Percentiles rank a stretch among this genome's conserved stretches.
These are phyloP conservation scores for Gnathonemus longibarbis DNA, from an alignment of 2,113 vertebrate genomes.

Conservation along the genomic window DNA sequence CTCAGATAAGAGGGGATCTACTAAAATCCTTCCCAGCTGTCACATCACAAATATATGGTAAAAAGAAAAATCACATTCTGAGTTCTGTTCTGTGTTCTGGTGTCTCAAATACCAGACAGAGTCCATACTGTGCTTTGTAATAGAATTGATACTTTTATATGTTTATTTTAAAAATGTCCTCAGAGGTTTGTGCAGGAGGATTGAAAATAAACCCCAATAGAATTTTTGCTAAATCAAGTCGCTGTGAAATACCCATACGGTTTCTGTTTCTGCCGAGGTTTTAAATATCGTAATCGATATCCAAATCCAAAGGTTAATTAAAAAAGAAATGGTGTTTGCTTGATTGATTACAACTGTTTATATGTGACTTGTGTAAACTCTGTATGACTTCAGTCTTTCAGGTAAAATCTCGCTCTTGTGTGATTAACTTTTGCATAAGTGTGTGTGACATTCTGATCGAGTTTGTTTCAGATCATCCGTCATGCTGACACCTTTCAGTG, in stretches of 20 bases:
- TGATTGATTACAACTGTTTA: slow-evolving; percentile 3
- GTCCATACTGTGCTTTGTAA: not conserved
- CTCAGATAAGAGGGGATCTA: not conserved
- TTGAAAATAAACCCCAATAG: not conserved
- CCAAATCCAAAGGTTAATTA: not conserved
- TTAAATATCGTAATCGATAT: not conserved
- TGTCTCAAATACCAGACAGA: not conserved
- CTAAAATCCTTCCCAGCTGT: not conserved
- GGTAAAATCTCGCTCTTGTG: not conserved
- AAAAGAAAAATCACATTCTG: not conserved
- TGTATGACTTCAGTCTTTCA: not conserved
- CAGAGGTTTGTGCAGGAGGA: not conserved
- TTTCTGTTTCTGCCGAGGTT: not conserved
- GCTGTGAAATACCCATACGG: not conserved
- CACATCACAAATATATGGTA: not conserved
- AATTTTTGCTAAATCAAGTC: not conserved
- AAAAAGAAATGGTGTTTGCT: not conserved
- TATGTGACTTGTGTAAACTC: not conserved
- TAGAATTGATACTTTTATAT: not conserved
- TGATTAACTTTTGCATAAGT: not conserved
- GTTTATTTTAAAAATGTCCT: not conserved
- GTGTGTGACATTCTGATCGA: not conserved
- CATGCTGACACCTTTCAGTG: not conserved
- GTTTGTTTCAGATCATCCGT: not conserved
- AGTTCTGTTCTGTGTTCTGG: not conserved